These are phyloP conservation scores for Helleia helle DNA, from an alignment of 2,888 invertebrate species.

Conservation along the genomic window DNA sequence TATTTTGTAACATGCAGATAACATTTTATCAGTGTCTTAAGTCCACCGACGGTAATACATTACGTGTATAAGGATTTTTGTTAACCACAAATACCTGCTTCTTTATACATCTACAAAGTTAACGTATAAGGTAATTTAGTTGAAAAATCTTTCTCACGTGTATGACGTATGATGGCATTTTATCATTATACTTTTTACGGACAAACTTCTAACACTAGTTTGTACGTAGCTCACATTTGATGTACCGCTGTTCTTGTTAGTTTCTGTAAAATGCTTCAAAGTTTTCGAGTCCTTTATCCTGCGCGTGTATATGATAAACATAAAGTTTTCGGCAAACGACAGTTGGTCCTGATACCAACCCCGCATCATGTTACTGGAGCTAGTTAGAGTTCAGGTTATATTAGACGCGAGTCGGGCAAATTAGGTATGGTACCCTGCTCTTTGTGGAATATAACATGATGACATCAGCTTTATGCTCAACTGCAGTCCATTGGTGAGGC, in stretches of 20 bases:
- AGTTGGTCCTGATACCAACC: constrained; percentile 12
- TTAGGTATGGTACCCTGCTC: background rate
- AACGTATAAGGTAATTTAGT: too few species aligned
- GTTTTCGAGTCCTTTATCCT: constrained; percentile 38
- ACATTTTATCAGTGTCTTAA: too few species aligned
- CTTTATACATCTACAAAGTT: too few species aligned
- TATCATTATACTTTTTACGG: constrained; percentile 7
- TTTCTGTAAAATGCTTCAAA: constrained; percentile 53
- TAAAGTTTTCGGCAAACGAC: constrained; percentile 7
- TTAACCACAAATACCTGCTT: too few species aligned
- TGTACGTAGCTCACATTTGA: constrained; percentile 67
- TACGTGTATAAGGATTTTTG: too few species aligned
- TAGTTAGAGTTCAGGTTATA: constrained; percentile 1
- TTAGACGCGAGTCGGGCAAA: background rate
- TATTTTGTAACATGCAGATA: too few species aligned
- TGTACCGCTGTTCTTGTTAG: constrained; percentile 65
- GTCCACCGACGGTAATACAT: too few species aligned
- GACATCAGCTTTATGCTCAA: too few species aligned
- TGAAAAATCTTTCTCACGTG: too few species aligned
- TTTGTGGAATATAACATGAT: too few species aligned
- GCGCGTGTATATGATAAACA: constrained; percentile 6
- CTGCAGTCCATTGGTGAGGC: too few species aligned
- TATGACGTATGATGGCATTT: too few species aligned
- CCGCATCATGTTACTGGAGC: constrained; percentile 1
- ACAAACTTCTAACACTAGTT: constrained; percentile 43